Evolutionary conservation across 2,888 invertebrate genomes (phyloP), one percentile per base, ranked within the genome.

Genomic region (Hemistola chrysoprasaria): DNA sequence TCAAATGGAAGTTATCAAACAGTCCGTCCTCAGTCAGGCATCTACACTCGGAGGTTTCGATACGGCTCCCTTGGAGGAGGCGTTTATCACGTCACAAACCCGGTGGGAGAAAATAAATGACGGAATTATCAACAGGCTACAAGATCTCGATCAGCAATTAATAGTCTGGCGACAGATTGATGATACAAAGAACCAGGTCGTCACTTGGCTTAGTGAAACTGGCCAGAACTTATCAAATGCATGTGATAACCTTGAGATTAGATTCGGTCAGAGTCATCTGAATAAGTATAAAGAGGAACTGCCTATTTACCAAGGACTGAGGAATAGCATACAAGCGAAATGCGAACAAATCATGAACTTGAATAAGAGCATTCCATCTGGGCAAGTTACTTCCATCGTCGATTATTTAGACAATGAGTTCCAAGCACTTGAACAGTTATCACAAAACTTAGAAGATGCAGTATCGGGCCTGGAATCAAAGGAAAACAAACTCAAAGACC

Each of bases 111-210:
- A 92, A 51, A 88, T 92, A 0, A 93, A 94, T 58, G 93, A 95
- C 47, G 91, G 91, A 30, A 91, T 95, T 2, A 90, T 93, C 3
- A 94, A 93, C 53, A 91, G 93, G 54, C 92, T 93, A 10, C 95
- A 96, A 72, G 93, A 93, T 36, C 91, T 95, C 32, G 98, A 98
- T 79, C 95, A 96, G 0, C 97, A 98, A 77, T 90, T 94, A 0
- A 93, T 95, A n/a, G 94, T 97, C 35, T 98, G 97, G 97, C 94
- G 96, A 62, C 97, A 97, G 73, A 94, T 98, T 22, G 95, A 96
- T 56, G 95, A 95, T 43, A 93, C 94, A 0, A 96, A 95, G 68
- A 94, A 94, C 50, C 96, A 96, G 69, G 87, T 98, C 1, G 81
- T 94, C 0, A 91, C 93, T 10, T 98, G 98, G 98, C 71, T 97